Evolutionary conservation across 2,888 invertebrate genomes (phyloP), one percentile per base, ranked within the genome.

Genomic region (Lypha dubia): DNA sequence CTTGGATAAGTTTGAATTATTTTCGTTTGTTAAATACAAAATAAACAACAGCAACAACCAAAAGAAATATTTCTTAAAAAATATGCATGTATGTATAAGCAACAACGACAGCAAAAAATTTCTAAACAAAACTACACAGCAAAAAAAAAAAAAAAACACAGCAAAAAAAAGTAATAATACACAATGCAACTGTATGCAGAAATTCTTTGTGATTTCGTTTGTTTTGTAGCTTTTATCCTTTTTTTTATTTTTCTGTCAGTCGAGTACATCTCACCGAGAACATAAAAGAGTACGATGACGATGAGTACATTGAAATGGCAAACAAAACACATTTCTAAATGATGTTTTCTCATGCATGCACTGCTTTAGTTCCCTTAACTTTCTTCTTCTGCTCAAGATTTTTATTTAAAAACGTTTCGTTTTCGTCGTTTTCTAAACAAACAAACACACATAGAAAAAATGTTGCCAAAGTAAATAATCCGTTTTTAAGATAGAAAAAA

Each of bases 281-380:
- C 20, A 41, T 35, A 38, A 67, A 67, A 24, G n/a, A n/a, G 67
- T 28, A 41, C 28, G 44, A 41, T 20, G 44, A 60, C 32, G 22
- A 53, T n/a, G 53, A 63, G 79, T 71, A 63, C 63, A 79, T 71
- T 71, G 79, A 79, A 79, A 79, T 71, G 79, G 71, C 79, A 79
- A 79, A 79, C 71, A 79, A 79, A 44, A 79, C 70, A 79, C 70
- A 71, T 70, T 77, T 70, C 70, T 79, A 79, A 79, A 71, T 79
- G 79, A 79, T 79, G 63, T 56, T 79, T 71, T 24, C 63, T 79
- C 71, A 79, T 71, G 79, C 71, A 79, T 79, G 63, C 56, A 53
- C 17, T 56, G 70, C 79, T 79, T 79, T 79, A 63, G 70, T 60
- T 79, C 58, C 63, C 32, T 53, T 60, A 9, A 44, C 11, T 67